These are phyloP conservation scores for Antidorcas marsupialis DNA, from an alignment of 2,113 vertebrate genomes.

Conservation along the genomic window DNA sequence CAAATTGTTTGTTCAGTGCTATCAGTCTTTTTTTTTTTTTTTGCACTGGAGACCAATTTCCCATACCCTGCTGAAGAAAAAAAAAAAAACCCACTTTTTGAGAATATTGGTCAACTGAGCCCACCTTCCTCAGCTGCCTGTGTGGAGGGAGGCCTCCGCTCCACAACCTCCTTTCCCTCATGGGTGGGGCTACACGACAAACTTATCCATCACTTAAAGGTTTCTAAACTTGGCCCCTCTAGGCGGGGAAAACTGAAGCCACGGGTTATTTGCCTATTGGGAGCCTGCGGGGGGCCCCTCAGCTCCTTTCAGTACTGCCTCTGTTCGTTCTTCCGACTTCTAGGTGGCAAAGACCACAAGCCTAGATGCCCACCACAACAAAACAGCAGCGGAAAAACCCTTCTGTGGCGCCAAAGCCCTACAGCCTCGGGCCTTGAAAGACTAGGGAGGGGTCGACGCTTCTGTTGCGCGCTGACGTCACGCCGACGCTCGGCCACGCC, in stretches of 20 bases:
- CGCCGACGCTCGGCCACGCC: not conserved
- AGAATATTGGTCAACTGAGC: not conserved
- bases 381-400: accelerated
- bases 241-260: not conserved
- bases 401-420: accelerated
- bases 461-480: conserved; percentile 27
- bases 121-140: not conserved
- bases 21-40: too few relatives aligned
- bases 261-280: accelerated
- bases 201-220: not conserved
- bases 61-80: not conserved
- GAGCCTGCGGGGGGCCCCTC: accelerated
- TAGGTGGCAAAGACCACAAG: accelerated
- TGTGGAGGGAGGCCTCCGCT: accelerated
- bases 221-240: not conserved
- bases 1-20: not conserved
- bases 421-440: accelerated
- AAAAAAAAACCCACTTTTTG: not conserved
- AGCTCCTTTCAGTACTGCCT: not conserved
- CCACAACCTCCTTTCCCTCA: not conserved
- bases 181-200: not conserved
- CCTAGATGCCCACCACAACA: accelerated
- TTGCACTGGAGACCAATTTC: not conserved
- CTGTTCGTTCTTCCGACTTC: accelerated
- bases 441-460: not conserved